phyloP scores from a whole-genome alignment of 2,888 invertebrate genomes.

The Drosophila imparisetae region DNA sequence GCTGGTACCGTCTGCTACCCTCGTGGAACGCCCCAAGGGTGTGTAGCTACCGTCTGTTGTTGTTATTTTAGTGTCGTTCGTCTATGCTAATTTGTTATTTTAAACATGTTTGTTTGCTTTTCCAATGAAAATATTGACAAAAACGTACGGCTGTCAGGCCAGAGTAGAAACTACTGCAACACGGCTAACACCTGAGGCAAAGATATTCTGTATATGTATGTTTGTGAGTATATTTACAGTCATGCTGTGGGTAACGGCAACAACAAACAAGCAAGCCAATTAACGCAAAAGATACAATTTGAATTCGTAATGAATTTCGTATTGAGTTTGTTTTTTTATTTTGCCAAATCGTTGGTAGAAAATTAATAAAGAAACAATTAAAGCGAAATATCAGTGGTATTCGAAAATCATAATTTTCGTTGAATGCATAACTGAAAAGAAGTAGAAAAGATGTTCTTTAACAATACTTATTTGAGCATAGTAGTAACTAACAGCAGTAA shows the following conservation, averaged over 20 bases:
- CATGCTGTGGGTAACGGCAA: slow-evolving; percentile 37
- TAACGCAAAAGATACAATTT: slow-evolving; percentile 73
- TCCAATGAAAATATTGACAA: slow-evolving; percentile 74
- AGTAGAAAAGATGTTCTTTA: too few relatives aligned
- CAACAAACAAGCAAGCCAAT: slow-evolving; percentile 74
- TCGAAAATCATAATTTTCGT: background rate
- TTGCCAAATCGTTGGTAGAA: slow-evolving; percentile 24
- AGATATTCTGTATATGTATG: slow-evolving; percentile 22
- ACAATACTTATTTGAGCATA: too few relatives aligned
- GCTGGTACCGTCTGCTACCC: slow-evolving; percentile 45
- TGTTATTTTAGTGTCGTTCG: slow-evolving; percentile 65
- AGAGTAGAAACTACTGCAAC: slow-evolving; percentile 37
- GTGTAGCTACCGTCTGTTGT: slow-evolving; percentile 31
- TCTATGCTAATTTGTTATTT: slow-evolving; percentile 81
- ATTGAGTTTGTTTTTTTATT: slow-evolving; percentile 15
- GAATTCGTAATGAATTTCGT: slow-evolving; percentile 63
- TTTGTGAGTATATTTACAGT: slow-evolving; percentile 4
- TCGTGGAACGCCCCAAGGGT: slow-evolving; percentile 33
- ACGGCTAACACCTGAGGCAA: slow-evolving; percentile 67
- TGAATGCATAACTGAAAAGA: background rate
- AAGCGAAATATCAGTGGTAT: background rate
- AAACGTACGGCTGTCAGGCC: slow-evolving; percentile 26
- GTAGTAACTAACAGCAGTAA: too few relatives aligned
- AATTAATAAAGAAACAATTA: slow-evolving; percentile 16
- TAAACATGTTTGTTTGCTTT: slow-evolving; percentile 79